phyloP scores from a whole-genome alignment of 2,797 vertebrate species.

The Huso huso region DNA sequence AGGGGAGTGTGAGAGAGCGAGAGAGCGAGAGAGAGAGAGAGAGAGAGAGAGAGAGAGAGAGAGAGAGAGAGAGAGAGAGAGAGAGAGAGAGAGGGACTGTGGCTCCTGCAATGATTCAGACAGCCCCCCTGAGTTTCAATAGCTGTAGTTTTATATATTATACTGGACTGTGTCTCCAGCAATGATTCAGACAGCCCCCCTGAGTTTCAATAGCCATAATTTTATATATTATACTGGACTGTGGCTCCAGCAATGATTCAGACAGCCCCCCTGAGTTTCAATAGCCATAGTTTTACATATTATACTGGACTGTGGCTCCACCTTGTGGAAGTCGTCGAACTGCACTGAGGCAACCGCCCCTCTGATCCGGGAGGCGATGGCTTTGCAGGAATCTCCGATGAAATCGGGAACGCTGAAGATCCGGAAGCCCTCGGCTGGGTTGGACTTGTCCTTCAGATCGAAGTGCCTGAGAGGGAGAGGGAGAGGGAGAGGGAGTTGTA shows the following conservation, averaged over 20 bases:
- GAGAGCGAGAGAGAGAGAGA: background rate
- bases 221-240: no score
- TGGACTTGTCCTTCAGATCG: slow-evolving; percentile 42
- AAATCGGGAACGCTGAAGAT: slow-evolving; percentile 82
- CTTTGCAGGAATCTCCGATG: slow-evolving; percentile 80
- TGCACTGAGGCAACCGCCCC: slow-evolving; percentile 80
- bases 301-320: slow-evolving; percentile 18
- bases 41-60: background rate
- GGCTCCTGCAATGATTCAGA: no score
- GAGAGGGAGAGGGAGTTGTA: background rate
- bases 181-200: no score
- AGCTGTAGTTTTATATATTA: no score
- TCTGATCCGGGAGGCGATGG: slow-evolving; percentile 75
- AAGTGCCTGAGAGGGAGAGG: slow-evolving; percentile 64
- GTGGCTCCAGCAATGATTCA: no score
- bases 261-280: no score
- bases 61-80: background rate
- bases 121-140: no score
- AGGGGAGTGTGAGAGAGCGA: background rate
- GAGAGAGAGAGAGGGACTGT: slow-evolving; percentile 5
- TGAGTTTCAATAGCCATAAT: no score
- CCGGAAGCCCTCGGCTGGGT: slow-evolving; percentile 34
- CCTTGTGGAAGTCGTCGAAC: slow-evolving; percentile 89
- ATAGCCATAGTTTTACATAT: no score
- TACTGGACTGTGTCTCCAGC: no score